A percentile compares a stretch with the other conserved stretches of the same genome.
Conservation (phyloP, 2,888 invertebrate genomes). For the Eupithecia subfuscata region DNA sequence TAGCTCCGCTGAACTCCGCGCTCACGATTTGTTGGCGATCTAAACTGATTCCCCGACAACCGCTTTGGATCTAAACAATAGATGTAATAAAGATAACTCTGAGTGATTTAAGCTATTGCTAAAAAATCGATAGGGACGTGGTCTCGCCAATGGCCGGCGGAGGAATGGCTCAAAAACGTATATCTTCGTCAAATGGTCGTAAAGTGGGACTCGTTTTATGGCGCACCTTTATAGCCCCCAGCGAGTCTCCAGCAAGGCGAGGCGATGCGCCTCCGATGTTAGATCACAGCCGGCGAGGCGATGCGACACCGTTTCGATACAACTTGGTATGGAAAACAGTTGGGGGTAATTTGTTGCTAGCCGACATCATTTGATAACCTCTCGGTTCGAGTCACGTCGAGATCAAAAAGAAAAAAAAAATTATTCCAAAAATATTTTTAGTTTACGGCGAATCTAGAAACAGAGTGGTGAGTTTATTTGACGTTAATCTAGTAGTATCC, state of each 20-base stretch:
- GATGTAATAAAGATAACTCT: conserved; percentile 47
- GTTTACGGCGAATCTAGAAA: background rate
- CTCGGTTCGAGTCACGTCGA: background rate
- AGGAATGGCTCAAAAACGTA: conserved; percentile 79
- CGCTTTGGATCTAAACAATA: conserved; percentile 61
- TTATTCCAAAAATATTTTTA: background rate
- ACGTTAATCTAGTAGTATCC: too few relatives aligned
- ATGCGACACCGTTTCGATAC: conserved; percentile 36
- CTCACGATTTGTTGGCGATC: conserved; percentile 77
- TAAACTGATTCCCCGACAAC: conserved; percentile 68
- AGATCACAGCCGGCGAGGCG: conserved; percentile 50
- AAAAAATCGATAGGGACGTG: conserved; percentile 62
- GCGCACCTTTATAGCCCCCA: conserved; percentile 78
- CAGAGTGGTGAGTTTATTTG: too few relatives aligned
- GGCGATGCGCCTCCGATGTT: conserved; percentile 49
- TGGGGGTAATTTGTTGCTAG: background rate
- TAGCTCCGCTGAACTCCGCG: conserved; percentile 71
- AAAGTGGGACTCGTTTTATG: conserved; percentile 81
- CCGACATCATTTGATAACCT: background rate
- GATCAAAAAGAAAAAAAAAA: background rate
- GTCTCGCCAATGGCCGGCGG: conserved; percentile 70
- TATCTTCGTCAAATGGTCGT: conserved; percentile 81
- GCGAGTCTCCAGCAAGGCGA: conserved; percentile 42
- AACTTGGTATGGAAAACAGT: conserved; percentile 27
- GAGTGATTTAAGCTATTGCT: conserved; percentile 50